phyloP scores from a whole-genome alignment of 2,888 invertebrate genomes.

The Andrena camellia region DNA sequence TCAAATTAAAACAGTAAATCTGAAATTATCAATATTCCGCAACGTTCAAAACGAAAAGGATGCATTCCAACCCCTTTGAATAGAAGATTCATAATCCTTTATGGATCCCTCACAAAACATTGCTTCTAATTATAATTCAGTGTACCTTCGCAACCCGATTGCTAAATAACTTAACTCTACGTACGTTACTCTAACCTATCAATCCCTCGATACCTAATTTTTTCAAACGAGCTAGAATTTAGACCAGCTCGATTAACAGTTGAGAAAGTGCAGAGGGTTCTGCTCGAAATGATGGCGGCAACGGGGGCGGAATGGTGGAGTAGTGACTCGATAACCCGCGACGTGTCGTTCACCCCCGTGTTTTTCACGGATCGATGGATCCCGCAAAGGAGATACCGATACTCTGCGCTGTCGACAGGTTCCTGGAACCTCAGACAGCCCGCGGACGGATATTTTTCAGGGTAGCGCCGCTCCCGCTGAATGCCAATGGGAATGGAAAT shows the following conservation, averaged over 20 bases:
- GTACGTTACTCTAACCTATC: too few species aligned
- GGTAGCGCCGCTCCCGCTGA: constrained; percentile 27
- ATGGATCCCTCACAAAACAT: too few species aligned
- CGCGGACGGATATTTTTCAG: constrained; percentile 63
- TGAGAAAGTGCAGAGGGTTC: not conserved
- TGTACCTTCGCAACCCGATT: too few species aligned
- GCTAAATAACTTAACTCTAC: too few species aligned
- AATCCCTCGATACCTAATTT: not conserved
- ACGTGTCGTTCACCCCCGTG: constrained; percentile 51
- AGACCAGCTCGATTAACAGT: not conserved
- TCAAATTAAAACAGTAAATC: too few species aligned
- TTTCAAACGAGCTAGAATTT: not conserved
- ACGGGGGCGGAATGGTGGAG: not conserved
- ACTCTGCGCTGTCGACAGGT: constrained; percentile 45
- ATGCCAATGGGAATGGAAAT: constrained; percentile 65
- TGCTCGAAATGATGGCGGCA: constrained; percentile 23
- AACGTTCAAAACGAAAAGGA: too few species aligned
- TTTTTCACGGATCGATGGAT: constrained; percentile 59
- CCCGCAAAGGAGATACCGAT: constrained; percentile 60
- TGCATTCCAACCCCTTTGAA: too few species aligned
- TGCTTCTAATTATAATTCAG: too few species aligned
- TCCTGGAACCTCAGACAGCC: constrained; percentile 43
- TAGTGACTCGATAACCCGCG: constrained; percentile 29
- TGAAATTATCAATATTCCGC: too few species aligned
- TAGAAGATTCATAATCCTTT: too few species aligned